These are phyloP conservation scores for Acanthochromis polyacanthus DNA, from an alignment of 2,113 vertebrate genomes.

Conservation along the genomic window DNA sequence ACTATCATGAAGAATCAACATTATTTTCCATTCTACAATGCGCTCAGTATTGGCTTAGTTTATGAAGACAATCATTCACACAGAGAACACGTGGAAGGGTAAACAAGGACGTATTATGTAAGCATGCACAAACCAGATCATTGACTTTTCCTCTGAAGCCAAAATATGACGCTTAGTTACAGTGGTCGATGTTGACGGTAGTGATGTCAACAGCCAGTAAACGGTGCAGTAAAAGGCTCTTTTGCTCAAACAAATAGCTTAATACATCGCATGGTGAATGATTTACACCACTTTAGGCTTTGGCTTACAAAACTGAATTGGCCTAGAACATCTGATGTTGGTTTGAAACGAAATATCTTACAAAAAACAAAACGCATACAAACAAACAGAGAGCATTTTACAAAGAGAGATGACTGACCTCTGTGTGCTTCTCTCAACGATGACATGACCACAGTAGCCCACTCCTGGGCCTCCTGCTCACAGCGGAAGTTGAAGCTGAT, in stretches of 20 bases:
- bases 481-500: conserved; percentile 86
- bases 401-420: conserved; percentile 75
- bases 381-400: not conserved
- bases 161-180: not conserved
- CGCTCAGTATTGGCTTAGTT: too few relatives aligned
- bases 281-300: too few relatives aligned
- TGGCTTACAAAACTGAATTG: not conserved
- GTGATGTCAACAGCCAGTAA: not conserved
- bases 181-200: not conserved
- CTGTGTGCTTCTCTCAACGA: conserved; percentile 87
- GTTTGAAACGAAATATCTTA: not conserved
- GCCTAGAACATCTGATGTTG: not conserved
- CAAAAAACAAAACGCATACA: not conserved
- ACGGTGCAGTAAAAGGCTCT: conserved; percentile 23
- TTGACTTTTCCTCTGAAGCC: not conserved
- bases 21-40: too few relatives aligned
- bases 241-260: conserved; percentile 29
- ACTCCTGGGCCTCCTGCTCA: conserved; percentile 88
- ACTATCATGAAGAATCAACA: too few relatives aligned
- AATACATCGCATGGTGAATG: conserved; percentile 3
- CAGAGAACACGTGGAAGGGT: not conserved
- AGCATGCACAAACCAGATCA: not conserved
- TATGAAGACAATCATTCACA: too few relatives aligned
- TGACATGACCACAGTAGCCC: conserved; percentile 88
- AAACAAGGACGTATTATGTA: not conserved